Percentiles rank a stretch among this genome's conserved stretches.
These are phyloP conservation scores for Platycheirus rosarum DNA, from an alignment of 2,888 invertebrate species.

Conservation along the genomic window DNA sequence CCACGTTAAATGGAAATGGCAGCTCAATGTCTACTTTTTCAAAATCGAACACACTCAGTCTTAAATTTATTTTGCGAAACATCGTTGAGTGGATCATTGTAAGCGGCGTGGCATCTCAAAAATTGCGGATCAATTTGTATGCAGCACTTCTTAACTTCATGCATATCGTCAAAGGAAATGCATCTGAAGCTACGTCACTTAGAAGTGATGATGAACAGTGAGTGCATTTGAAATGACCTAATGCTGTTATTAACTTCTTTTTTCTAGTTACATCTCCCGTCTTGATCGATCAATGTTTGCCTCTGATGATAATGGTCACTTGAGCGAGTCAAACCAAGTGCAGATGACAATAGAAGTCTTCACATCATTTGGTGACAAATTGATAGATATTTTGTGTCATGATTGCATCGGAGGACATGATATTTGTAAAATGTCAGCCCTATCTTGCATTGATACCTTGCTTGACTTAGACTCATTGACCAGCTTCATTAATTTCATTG, in stretches of 20 bases:
- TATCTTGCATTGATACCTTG: constrained; percentile 91
- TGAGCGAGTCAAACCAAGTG: constrained; percentile 80
- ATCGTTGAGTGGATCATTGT: constrained; percentile 92
- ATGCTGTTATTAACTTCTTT: constrained; percentile 77
- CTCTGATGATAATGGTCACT: constrained; percentile 86
- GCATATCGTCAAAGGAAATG: constrained; percentile 86
- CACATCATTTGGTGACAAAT: constrained; percentile 89
- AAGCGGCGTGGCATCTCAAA: constrained; percentile 91
- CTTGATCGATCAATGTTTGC: constrained; percentile 85
- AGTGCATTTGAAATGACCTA: constrained; percentile 28
- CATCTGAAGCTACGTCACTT: constrained; percentile 76
- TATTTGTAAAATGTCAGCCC: constrained; percentile 93
- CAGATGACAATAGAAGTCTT: constrained; percentile 85
- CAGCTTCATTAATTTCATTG: constrained; percentile 86
- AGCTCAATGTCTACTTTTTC: constrained; percentile 71
- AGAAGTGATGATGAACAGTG: constrained; percentile 75
- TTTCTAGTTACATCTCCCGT: constrained; percentile 86
- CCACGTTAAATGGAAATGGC: constrained; percentile 31
- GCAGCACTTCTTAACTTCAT: constrained; percentile 92
- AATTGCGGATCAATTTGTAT: constrained; percentile 93
- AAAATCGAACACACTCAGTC: constrained; percentile 65
- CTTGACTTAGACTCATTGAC: constrained; percentile 89
- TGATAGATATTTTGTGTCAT: constrained; percentile 91
- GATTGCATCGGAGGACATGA: constrained; percentile 95
- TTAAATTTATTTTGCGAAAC: constrained; percentile 86